Conservation (phyloP, 2,113 vertebrate genomes). For the Corythaeola cristata region DNA sequence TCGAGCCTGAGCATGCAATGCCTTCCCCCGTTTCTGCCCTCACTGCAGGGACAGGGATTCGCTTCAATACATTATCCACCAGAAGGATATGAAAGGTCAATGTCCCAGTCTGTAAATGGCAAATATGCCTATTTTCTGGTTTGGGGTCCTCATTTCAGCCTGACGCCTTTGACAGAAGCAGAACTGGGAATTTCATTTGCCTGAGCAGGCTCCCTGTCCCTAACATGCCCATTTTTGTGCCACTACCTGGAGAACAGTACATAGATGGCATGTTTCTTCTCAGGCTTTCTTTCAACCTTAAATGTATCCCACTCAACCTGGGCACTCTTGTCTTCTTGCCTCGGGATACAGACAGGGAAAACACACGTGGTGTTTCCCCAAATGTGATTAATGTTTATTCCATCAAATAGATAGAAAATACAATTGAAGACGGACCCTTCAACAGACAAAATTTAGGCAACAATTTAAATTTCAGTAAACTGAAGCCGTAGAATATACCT, state of each 20-base stretch:
- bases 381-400: not conserved
- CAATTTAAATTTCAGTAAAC: not conserved
- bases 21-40: not conserved
- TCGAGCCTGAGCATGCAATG: not conserved
- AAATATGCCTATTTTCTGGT: not conserved
- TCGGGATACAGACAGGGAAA: not conserved
- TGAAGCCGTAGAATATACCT: not conserved
- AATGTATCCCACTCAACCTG: not conserved
- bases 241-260: not conserved
- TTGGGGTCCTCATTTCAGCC: not conserved
- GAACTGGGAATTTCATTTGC: not conserved
- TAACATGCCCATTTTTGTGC: not conserved
- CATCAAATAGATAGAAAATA: not conserved
- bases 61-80: not conserved
- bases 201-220: not conserved
- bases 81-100: not conserved
- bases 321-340: not conserved
- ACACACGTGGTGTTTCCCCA: not conserved
- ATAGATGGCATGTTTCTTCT: accelerated
- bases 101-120: not conserved
- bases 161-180: not conserved
- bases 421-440: not conserved
- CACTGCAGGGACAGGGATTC: not conserved
- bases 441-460: not conserved
- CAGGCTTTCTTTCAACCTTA: not conserved